Evolutionary conservation across 2,797 vertebrate genomes (phyloP), one percentile per base, ranked within the genome.

Genomic region (Adelosebastes latens): DNA sequence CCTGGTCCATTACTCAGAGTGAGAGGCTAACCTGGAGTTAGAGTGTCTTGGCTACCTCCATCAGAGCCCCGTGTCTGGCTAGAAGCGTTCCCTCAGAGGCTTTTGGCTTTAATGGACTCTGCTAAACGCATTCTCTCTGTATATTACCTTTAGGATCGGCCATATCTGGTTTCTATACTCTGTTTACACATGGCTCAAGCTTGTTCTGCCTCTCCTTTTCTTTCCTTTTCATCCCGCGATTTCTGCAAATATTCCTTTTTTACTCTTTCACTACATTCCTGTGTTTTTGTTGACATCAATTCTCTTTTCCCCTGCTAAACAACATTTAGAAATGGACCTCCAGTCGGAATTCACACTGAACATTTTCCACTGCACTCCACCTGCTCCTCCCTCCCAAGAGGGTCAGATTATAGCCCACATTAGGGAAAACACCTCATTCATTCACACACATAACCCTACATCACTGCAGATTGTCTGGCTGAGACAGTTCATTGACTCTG

Each of bases 81-180:
- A n/a, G 65, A 85, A 88, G 88, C 69, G 25, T 85, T 94, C 91
- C 89, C 93, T 93, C 77, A 62, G 93, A 93, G 93, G 87, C 92
- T 91, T 94, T 94, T 92, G 92, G 90, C 90, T 94, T 93, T 95
- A 95, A 95, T 95, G 93, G 95, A 94, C 93, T 94, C 92, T 90
- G 92, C 91, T 95, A 95, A 96, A 95, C 93, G 75, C 94, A 94
- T 95, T 95, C 91, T 86, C 72, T 88, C 87, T 87, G 82, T 90
- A 84, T 93, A 94, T 94, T 94, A 94, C 90, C 90, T 93, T 93
- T 89, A 87, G 85, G 68, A 88, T 90, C 59, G 88, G 83, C 82
- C 88, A 71, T 93, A 92, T 96, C 94, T 93, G 90, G 92, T 95
- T 95, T 95, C 94, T 88, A 68, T 39, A 31, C 69, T 75, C 83